A percentile compares a stretch with the other conserved stretches of the same genome.
Evolutionary conservation across 2,797 vertebrate species (phyloP).

Genomic region (Odontamblyopus lacepedii): DNA sequence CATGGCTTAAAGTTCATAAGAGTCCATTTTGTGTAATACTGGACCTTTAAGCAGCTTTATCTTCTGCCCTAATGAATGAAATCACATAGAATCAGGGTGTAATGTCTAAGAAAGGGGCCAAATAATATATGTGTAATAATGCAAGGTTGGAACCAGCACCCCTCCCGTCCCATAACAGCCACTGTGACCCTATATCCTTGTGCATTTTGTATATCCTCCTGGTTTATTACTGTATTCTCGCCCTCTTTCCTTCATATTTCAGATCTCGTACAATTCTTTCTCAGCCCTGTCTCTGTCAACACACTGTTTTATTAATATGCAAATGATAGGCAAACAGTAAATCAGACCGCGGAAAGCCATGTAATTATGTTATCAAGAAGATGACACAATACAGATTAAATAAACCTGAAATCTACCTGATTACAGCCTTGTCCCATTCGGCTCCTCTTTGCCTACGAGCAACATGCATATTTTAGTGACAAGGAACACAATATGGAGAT

Average conservation of each 20-base stretch:
- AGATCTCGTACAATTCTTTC: background rate
- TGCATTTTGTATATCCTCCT: background rate
- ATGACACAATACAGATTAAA: constrained; percentile 11
- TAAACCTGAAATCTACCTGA: constrained; percentile 12
- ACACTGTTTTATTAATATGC: constrained; percentile 12
- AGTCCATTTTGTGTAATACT: no score
- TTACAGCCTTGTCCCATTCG: background rate
- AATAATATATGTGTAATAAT: no score
- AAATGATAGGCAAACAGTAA: constrained; percentile 18
- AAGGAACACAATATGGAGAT: background rate
- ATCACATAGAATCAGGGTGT: no score
- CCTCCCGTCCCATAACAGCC: background rate
- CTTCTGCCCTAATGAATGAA: no score
- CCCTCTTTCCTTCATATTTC: background rate
- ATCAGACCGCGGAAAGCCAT: constrained; percentile 8
- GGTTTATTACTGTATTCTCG: background rate
- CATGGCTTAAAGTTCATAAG: no score
- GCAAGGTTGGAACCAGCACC: no score
- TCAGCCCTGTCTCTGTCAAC: constrained; percentile 1
- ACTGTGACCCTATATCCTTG: background rate
- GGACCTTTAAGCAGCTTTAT: no score
- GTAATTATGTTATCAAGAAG: constrained; percentile 17
- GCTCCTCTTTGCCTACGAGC: background rate
- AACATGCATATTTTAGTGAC: background rate
- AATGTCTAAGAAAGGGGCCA: no score